Evolutionary conservation across 2,113 vertebrate species (phyloP).

Genomic region (Dascyllus trimaculatus): DNA sequence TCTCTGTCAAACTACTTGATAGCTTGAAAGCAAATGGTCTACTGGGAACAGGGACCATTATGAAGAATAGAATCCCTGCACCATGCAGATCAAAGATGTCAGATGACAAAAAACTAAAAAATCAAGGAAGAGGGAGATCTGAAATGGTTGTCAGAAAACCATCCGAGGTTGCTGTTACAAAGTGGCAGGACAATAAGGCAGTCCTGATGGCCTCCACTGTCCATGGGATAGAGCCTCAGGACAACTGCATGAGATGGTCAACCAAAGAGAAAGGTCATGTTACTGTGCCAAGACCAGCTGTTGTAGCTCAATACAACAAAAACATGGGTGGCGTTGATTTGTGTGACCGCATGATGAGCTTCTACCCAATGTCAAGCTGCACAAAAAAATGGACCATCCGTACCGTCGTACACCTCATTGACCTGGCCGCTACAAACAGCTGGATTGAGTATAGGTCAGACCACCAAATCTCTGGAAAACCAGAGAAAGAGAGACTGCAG

Average conservation of each 20-base stretch:
- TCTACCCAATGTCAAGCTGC: slow-evolving; percentile 18
- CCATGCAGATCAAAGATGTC: slow-evolving; percentile 16
- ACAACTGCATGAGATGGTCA: slow-evolving; percentile 16
- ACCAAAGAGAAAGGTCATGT: not conserved
- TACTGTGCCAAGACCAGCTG: slow-evolving; percentile 7
- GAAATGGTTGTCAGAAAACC: not conserved
- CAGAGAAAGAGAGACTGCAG: too few species aligned
- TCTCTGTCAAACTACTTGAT: slow-evolving; percentile 25
- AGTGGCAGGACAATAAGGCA: slow-evolving; percentile 14
- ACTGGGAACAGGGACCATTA: slow-evolving; percentile 39
- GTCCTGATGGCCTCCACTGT: slow-evolving; percentile 7
- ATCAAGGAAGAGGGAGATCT: not conserved
- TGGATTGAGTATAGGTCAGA: too few species aligned
- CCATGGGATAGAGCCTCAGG: not conserved
- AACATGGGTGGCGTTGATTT: slow-evolving; percentile 4
- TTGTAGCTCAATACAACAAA: not conserved
- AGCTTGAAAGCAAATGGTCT: slow-evolving; percentile 29
- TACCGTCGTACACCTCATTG: not conserved
- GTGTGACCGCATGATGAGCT: slow-evolving; percentile 29
- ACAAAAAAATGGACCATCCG: slow-evolving; percentile 13
- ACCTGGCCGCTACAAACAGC: too few species aligned
- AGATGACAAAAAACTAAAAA: not conserved
- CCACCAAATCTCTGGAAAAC: too few species aligned
- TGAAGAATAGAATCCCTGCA: not conserved
- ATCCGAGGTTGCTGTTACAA: not conserved